Evolutionary conservation across 1,140 invertebrate species (phyloP), one percentile per base, ranked within the genome.

Genomic region (Hydropsyche tenuis): DNA sequence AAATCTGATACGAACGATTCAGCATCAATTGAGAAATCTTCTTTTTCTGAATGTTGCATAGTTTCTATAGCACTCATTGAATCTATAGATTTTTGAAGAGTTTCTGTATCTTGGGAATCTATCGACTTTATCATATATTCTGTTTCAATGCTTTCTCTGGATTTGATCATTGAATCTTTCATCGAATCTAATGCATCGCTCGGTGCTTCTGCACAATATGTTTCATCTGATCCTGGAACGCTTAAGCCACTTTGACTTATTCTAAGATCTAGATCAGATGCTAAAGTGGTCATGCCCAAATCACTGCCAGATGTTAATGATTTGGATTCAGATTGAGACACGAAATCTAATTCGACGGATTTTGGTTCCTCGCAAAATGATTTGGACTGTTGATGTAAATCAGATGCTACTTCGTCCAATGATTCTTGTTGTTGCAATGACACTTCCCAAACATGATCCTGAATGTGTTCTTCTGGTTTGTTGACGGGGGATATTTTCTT

Each of bases 391-490:
- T 78, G 80, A 16, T 78, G 79, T 45, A 81, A 75, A 23, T 81
- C 80, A 43, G 81, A 79, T 25, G 79, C 80, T 22, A 81, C 78
- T 70, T 81, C 81, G 76, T 77, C 76, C 18, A 81, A 81, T n/a
- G 80, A 80, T 65, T 82, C 82, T 72, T 84, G 81, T 78, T 87
- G 85, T 81, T 89, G 85, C 14, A 89, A 79, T 23, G 89, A 86
- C 27, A 89, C 86, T 84, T 90, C 89, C 87, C 89, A 90, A 62
- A 90, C 82, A 72, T 87, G 87, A 75, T 89, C 87, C 78, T 87
- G 83, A 73, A 89, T 82, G 75, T 87, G 84, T 80, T 88, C 84
- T 80, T 88, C 84, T 22, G 87, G 85, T 79, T 87, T 81, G 78
- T 87, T 84, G 42, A 89, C 82, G 0, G 86, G 85, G 30, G 86